phyloP scores from a whole-genome alignment of 2,888 invertebrate genomes.

The Pterostichus madidus region DNA sequence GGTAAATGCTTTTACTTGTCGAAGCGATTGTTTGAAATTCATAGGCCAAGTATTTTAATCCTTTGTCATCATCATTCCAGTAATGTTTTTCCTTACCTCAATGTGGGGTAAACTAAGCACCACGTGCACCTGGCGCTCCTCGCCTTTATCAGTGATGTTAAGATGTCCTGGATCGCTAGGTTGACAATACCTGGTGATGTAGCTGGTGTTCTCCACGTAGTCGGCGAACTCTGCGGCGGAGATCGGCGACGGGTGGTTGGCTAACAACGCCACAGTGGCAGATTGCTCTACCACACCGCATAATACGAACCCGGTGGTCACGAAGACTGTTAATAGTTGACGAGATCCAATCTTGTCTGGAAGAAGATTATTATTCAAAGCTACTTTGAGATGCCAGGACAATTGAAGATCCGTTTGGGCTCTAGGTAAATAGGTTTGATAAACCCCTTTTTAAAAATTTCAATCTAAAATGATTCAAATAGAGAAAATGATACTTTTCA shows the following conservation, averaged over 20 bases:
- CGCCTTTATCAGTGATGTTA: constrained; percentile 69
- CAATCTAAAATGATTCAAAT: no score
- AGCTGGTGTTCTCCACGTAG: constrained; percentile 78
- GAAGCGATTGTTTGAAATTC: no score
- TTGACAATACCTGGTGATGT: constrained; percentile 77
- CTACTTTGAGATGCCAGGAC: no score
- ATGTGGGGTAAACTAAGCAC: constrained; percentile 77
- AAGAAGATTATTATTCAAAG: background rate
- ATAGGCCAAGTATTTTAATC: no score
- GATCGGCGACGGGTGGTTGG: constrained; percentile 76
- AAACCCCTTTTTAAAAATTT: no score
- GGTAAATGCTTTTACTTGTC: no score
- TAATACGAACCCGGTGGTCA: constrained; percentile 79
- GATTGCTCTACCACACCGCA: constrained; percentile 80
- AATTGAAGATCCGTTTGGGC: no score
- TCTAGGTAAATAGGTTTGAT: no score
- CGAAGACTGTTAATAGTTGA: constrained; percentile 78
- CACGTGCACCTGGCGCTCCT: constrained; percentile 72
- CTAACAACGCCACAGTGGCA: constrained; percentile 79
- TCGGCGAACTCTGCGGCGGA: constrained; percentile 77
- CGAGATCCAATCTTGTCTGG: constrained; percentile 77
- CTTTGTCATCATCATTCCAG: no score
- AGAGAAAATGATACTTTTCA: no score
- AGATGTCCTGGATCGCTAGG: constrained; percentile 70
- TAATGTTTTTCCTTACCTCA: constrained; percentile 72